phyloP scores from a whole-genome alignment of 1,140 invertebrate species.

The Drosophila willistoni region DNA sequence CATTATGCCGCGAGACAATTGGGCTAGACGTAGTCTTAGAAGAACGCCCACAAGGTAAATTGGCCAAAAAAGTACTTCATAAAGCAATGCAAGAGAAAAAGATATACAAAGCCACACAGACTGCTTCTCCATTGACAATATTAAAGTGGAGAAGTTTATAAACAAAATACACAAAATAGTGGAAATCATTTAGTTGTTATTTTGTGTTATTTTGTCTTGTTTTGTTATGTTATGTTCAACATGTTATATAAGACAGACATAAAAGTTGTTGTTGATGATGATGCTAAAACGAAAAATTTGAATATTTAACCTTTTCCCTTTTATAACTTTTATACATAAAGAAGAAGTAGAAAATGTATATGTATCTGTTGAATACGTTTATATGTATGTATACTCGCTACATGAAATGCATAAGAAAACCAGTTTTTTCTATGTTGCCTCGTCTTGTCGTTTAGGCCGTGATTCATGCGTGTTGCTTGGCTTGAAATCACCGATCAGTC shows the following conservation, averaged over 20 bases:
- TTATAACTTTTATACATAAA: slow-evolving; percentile 32
- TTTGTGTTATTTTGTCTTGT: background rate
- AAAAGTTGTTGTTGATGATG: slow-evolving; percentile 13
- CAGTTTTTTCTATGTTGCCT: slow-evolving; percentile 64
- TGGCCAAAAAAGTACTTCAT: background rate
- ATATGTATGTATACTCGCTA: slow-evolving; percentile 13
- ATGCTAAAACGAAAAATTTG: slow-evolving; percentile 44
- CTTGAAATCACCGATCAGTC: slow-evolving; percentile 33
- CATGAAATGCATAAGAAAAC: slow-evolving; percentile 72
- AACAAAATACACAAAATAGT: background rate
- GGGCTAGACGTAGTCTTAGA: slow-evolving; percentile 90
- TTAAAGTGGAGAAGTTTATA: slow-evolving; percentile 16
- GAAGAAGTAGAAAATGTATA: background rate
- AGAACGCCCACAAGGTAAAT: slow-evolving; percentile 88
- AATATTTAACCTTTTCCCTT: slow-evolving; percentile 73
- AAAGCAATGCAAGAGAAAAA: no score
- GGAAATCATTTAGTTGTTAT: slow-evolving; percentile 5
- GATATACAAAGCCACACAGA: background rate
- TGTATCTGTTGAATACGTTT: slow-evolving; percentile 2
- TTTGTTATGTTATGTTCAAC: background rate
- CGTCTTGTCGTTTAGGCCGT: slow-evolving; percentile 55
- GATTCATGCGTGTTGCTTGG: slow-evolving; percentile 70
- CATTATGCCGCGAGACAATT: slow-evolving; percentile 88
- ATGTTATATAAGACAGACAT: slow-evolving; percentile 31
- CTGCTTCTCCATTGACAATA: slow-evolving; percentile 9